These are phyloP conservation scores for Corvus cornix DNA, from an alignment of 2,113 vertebrate species.

Conservation along the genomic window DNA sequence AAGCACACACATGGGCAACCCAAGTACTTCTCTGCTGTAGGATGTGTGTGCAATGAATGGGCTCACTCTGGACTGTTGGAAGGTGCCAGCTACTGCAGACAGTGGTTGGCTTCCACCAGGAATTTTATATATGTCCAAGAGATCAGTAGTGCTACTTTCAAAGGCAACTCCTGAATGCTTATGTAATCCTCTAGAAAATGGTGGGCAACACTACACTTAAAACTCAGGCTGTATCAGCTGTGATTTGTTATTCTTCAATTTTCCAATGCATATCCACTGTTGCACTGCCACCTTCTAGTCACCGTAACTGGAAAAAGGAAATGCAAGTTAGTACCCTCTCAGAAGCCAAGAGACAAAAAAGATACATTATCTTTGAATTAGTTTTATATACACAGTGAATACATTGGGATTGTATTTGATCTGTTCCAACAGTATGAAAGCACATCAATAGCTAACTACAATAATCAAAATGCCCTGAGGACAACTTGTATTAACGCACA, in stretches of 20 bases:
- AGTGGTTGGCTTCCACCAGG: not conserved
- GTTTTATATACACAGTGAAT: not conserved
- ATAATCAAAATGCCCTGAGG: not conserved
- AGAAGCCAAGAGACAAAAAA: not conserved
- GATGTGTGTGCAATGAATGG: not conserved
- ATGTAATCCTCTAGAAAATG: not conserved
- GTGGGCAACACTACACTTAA: not conserved
- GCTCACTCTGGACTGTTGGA: not conserved
- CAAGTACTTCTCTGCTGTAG: not conserved
- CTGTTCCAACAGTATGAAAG: not conserved
- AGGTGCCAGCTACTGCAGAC: not conserved
- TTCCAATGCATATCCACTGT: not conserved
- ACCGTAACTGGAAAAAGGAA: not conserved
- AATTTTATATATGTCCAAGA: not conserved
- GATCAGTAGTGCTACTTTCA: not conserved
- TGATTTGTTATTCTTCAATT: not conserved
- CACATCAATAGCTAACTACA: not conserved
- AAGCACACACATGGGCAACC: not conserved
- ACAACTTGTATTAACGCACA: not conserved
- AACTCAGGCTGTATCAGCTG: not conserved
- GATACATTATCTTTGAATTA: not conserved
- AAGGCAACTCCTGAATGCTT: not conserved
- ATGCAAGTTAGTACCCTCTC: not conserved
- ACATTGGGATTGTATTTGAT: not conserved
- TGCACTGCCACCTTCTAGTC: not conserved